These are phyloP conservation scores for Chrysemys picta DNA, from an alignment of 2,113 vertebrate species.

Conservation along the genomic window DNA sequence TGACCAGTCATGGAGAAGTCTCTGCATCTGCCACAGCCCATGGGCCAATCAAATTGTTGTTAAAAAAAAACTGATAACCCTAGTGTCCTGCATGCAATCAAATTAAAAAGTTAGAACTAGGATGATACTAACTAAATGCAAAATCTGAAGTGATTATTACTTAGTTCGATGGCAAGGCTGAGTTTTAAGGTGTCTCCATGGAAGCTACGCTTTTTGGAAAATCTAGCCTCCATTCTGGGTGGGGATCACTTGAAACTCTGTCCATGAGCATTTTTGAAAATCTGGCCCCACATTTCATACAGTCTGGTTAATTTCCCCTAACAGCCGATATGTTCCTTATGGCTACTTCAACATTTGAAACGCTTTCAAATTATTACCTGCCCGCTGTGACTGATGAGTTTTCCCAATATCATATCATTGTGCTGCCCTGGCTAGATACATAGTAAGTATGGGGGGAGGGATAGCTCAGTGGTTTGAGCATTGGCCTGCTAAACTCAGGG, in stretches of 20 bases:
- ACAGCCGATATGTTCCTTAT: background rate
- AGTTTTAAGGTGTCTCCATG: background rate
- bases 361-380: background rate
- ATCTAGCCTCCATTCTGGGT: background rate
- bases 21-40: background rate
- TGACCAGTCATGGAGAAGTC: background rate
- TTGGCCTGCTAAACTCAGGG: no score
- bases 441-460: no score
- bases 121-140: fast-evolving
- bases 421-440: background rate
- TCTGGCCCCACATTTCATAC: background rate
- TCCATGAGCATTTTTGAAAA: background rate
- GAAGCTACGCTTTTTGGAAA: background rate
- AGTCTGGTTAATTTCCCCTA: background rate
- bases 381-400: background rate
- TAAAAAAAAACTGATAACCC: background rate
- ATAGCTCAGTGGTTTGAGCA: no score
- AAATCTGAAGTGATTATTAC: fast-evolving
- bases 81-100: background rate
- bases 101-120: fast-evolving
- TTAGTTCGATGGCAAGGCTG: background rate
- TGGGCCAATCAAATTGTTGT: background rate
- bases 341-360: background rate
- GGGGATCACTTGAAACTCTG: background rate
- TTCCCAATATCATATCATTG: background rate